Percentiles rank a stretch among this genome's conserved stretches.
Conservation (phyloP, 2,113 vertebrate species). For the Lathamus discolor region DNA sequence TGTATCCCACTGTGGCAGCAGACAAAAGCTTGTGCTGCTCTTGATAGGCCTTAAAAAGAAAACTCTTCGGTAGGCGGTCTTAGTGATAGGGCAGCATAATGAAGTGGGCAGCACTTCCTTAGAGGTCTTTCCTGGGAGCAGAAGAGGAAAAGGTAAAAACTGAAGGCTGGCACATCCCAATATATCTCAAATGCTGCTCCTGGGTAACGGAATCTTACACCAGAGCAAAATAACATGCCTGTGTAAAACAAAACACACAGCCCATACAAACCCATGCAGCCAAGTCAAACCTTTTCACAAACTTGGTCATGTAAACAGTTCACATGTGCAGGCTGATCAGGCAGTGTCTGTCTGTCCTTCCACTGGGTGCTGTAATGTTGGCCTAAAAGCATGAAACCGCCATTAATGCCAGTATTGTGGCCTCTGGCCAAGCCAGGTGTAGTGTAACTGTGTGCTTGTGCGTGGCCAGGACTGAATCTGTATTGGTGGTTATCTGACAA, state of each 20-base stretch:
- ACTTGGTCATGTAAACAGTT: not conserved
- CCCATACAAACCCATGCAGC: not conserved
- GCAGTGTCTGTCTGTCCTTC: not conserved
- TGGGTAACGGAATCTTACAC: not conserved
- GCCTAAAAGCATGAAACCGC: not conserved
- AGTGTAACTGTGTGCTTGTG: accelerated
- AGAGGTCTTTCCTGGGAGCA: not conserved
- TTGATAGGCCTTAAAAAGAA: not conserved
- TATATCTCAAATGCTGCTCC: not conserved
- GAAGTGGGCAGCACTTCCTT: not conserved
- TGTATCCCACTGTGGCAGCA: not conserved
- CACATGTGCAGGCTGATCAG: not conserved
- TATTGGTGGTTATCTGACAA: not conserved
- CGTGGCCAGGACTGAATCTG: not conserved
- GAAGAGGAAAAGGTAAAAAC: not conserved
- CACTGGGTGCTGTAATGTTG: not conserved
- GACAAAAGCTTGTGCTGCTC: not conserved
- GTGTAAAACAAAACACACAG: not conserved
- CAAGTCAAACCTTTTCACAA: not conserved
- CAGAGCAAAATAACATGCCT: not conserved
- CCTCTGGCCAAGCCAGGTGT: not conserved
- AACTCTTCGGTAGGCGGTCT: not conserved
- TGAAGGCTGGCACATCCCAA: not conserved
- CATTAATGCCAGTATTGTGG: not conserved
- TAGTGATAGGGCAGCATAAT: not conserved